phyloP scores from a whole-genome alignment of 2,888 invertebrate genomes.

The Mechanitis mazaeus region DNA sequence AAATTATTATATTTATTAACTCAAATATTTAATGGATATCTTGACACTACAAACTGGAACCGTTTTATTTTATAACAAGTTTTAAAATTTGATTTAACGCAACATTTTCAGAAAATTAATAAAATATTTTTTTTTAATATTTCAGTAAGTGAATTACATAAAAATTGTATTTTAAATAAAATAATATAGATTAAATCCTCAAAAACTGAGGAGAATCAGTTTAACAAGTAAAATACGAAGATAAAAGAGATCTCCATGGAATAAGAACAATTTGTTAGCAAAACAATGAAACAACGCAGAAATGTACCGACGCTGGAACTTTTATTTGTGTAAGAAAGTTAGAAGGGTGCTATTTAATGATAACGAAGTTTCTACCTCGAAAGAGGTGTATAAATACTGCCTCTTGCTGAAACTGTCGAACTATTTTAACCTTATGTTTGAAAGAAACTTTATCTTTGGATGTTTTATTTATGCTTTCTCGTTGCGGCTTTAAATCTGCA shows the following conservation, averaged over 20 bases:
- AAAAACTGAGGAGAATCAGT: conserved; percentile 19
- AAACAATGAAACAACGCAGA: conserved; percentile 37
- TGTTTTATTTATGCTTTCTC: conserved; percentile 2
- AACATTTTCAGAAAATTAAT: no score
- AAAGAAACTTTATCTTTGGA: conserved; percentile 6
- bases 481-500: background rate
- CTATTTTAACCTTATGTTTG: conserved; percentile 13
- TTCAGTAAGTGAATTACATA: background rate
- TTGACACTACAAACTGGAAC: no score
- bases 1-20: no score
- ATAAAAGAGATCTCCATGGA: conserved; percentile 27
- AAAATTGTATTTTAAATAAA: conserved; percentile 3
- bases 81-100: no score
- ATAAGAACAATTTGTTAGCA: conserved; percentile 35
- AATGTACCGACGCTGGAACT: conserved; percentile 32
- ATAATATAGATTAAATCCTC: background rate
- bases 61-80: no score
- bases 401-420: conserved; percentile 12
- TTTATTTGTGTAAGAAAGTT: conserved; percentile 41
- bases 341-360: conserved; percentile 42
- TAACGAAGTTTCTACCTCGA: conserved; percentile 37
- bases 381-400: conserved; percentile 15
- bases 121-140: no score
- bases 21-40: no score
- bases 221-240: conserved; percentile 21